phyloP scores from a whole-genome alignment of 2,113 vertebrate species.

The Todiramphus chloris region DNA sequence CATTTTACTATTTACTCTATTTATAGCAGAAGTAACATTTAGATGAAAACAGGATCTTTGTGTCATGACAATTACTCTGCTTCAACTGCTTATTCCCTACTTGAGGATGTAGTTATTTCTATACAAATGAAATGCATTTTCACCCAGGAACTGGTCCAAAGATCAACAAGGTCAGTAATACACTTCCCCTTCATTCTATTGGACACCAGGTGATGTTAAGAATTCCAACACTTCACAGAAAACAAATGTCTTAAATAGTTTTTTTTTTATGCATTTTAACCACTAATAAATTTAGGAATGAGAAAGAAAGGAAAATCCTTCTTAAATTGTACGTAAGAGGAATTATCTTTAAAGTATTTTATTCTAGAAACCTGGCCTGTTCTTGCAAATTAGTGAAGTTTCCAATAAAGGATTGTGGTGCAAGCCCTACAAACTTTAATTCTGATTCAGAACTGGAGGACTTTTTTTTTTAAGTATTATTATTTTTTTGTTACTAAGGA shows the following conservation, averaged over 20 bases:
- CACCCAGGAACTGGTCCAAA: background rate
- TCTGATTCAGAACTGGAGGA: background rate
- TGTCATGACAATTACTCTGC: background rate
- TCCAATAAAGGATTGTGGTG: background rate
- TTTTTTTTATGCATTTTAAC: background rate
- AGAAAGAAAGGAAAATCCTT: background rate
- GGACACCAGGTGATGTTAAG: background rate
- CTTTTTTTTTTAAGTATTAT: no score
- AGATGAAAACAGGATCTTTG: background rate
- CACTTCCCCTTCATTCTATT: background rate
- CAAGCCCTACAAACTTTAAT: background rate
- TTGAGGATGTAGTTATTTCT: background rate
- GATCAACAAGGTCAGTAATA: background rate
- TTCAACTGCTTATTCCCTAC: background rate
- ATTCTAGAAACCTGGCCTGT: background rate
- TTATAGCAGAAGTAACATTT: background rate
- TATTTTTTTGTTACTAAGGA: background rate
- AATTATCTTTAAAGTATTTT: background rate
- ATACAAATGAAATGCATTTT: background rate
- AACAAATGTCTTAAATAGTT: background rate
- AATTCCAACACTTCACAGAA: background rate
- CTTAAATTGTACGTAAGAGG: background rate
- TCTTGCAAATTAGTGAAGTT: background rate
- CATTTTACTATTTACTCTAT: background rate
- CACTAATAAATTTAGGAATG: background rate